Evolutionary conservation across 35 echinoderm and acorn worm species (phyloP), one percentile per base, ranked within the genome.

Genomic region (Apostichopus parvimensis): DNA sequence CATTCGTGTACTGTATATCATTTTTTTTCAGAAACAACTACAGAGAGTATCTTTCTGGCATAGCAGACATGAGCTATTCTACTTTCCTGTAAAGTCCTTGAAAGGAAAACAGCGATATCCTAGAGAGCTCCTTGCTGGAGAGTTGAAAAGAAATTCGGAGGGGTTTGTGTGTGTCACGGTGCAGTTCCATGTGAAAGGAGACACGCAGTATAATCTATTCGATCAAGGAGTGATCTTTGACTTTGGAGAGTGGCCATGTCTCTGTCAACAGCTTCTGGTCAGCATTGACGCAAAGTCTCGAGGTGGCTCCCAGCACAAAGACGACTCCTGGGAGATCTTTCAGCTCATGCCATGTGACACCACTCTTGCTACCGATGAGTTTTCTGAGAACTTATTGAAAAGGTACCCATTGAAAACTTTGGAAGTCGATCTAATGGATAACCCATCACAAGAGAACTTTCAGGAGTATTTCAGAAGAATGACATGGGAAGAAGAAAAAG

Each of bases 141-240:
- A 73, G 0, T 21, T 73, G 13, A 21, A 73, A 73, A 73, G 10
- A 18, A 21, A 73, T 17, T 0, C 1, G 17, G 17, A 73, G 5
- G 70, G 70, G 5, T 73, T 9, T 73, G n/a, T 73, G 1, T 15
- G n/a, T 15, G 5, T 73, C 70, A 5, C 5, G 13, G 70, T 73
- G 14, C 13, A 73, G 22, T 73, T 73, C n/a, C 70, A 73, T 9
- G 14, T 15, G 5, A 73, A 73, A 73, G 70, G 14, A 73, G 70
- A 15, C n/a, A 9, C 5, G 0, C 10, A 17, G 5, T 34, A 34
- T 34, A 1, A 34, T 34, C 70, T 73, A 54, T 82, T 82, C n/a
- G 18, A 82, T 52, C 79, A 82, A 13, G 11, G 34, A 45, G 9
- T 82, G 26, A 56, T 82, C 9, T 82, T 82, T 82, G 79, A 82